phyloP scores from a whole-genome alignment of 2,888 invertebrate species.

The Brachycybe producta region DNA sequence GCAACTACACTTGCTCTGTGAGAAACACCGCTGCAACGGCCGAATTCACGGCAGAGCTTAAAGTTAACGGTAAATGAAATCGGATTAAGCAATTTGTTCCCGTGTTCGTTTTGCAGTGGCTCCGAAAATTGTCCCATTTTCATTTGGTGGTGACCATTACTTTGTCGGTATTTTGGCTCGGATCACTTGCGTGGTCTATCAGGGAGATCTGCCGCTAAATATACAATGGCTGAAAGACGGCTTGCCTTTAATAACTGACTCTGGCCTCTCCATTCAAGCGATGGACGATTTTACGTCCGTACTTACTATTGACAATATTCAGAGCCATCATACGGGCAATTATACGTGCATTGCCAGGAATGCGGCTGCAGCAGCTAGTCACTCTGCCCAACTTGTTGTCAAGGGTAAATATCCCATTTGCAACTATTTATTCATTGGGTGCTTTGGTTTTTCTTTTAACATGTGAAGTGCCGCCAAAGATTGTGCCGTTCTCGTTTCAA shows the following conservation, averaged over 20 bases:
- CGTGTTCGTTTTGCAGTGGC: conserved; percentile 29
- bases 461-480: conserved; percentile 22
- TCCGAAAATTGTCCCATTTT: conserved; percentile 34
- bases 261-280: conserved; percentile 27
- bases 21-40: conserved; percentile 64
- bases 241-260: conserved; percentile 29
- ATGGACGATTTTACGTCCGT: conserved; percentile 31
- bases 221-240: conserved; percentile 36
- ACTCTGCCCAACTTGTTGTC: conserved; percentile 30
- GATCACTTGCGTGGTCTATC: conserved; percentile 34
- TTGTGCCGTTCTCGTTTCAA: conserved; percentile 23
- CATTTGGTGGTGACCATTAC: conserved; percentile 34
- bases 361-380: conserved; percentile 28
- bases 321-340: conserved; percentile 31
- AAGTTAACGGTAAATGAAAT: conserved; percentile 56
- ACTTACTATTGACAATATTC: conserved; percentile 30
- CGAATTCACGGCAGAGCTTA: conserved; percentile 62
- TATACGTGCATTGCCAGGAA: conserved; percentile 34
- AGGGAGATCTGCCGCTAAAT: conserved; percentile 35
- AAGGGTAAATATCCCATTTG: conserved; percentile 26
- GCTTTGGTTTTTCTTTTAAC: conserved; percentile 4
- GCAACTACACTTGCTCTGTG: conserved; percentile 64
- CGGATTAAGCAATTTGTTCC: background rate
- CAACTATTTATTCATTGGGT: background rate
- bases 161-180: conserved; percentile 33